Conservation (phyloP, 2,797 vertebrate species). For the Podargus strigoides region DNA sequence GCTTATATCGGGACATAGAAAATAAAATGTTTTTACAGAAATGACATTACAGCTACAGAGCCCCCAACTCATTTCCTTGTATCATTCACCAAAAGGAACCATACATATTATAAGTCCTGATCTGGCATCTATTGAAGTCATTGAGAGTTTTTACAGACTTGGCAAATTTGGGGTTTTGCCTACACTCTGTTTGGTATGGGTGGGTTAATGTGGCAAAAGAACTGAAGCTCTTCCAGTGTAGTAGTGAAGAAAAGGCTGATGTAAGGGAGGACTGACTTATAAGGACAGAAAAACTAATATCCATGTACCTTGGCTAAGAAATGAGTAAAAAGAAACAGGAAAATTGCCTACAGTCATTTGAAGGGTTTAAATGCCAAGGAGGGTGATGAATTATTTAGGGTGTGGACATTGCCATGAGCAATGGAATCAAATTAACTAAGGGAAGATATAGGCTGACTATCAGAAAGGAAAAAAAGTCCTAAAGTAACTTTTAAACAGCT, state of each 20-base stretch:
- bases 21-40: not conserved
- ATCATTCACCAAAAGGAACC: not conserved
- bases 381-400: slow-evolving; percentile 53
- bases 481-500: slow-evolving; percentile 13
- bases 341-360: slow-evolving; percentile 21
- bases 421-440: slow-evolving; percentile 42
- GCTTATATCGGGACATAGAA: not conserved
- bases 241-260: not conserved
- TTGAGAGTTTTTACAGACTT: not conserved
- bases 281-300: slow-evolving; percentile 44
- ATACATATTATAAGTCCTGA: not conserved
- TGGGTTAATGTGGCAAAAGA: not conserved
- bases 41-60: not conserved
- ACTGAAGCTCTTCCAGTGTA: not conserved
- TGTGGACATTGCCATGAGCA: slow-evolving; percentile 39
- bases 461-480: not conserved
- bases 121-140: not conserved
- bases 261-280: slow-evolving; percentile 15
- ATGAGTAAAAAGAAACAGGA: slow-evolving; percentile 42
- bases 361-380: slow-evolving; percentile 52
- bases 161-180: not conserved
- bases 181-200: not conserved
- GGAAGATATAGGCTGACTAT: not conserved
- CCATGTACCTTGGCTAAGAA: slow-evolving; percentile 24
- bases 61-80: not conserved